These are phyloP conservation scores for Plagodis pulveraria DNA, from an alignment of 2,888 invertebrate species.

Conservation along the genomic window DNA sequence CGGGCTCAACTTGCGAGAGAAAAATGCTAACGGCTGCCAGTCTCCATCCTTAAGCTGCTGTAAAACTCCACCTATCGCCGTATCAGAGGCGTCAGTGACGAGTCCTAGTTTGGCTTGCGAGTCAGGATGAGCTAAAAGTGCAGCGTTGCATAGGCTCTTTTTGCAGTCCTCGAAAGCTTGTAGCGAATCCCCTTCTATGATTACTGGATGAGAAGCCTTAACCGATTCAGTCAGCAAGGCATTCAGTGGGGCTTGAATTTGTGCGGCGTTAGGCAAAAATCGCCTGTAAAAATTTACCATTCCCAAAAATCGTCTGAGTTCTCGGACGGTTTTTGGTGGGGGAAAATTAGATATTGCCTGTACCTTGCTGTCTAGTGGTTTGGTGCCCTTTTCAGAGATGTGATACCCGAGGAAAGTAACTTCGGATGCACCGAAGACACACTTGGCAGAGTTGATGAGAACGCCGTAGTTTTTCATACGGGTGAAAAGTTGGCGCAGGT, in stretches of 20 bases:
- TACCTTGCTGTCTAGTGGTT: too few species aligned
- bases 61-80: neutral
- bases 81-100: neutral
- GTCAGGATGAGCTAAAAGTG: neutral
- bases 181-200: neutral
- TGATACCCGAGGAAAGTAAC: too few species aligned
- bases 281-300: too few species aligned
- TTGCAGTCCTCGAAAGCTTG: neutral
- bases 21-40: neutral
- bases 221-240: neutral
- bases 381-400: too few species aligned
- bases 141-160: neutral
- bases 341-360: too few species aligned
- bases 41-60: neutral
- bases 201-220: neutral
- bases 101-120: neutral
- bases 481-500: too few species aligned
- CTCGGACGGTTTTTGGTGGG: too few species aligned
- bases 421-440: too few species aligned
- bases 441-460: too few species aligned
- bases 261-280: too few species aligned
- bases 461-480: too few species aligned
- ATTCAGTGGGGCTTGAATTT: constrained; percentile 5
- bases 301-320: too few species aligned
- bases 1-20: neutral